Evolutionary conservation across 2,113 vertebrate species (phyloP).

Genomic region (Promerops cafer): DNA sequence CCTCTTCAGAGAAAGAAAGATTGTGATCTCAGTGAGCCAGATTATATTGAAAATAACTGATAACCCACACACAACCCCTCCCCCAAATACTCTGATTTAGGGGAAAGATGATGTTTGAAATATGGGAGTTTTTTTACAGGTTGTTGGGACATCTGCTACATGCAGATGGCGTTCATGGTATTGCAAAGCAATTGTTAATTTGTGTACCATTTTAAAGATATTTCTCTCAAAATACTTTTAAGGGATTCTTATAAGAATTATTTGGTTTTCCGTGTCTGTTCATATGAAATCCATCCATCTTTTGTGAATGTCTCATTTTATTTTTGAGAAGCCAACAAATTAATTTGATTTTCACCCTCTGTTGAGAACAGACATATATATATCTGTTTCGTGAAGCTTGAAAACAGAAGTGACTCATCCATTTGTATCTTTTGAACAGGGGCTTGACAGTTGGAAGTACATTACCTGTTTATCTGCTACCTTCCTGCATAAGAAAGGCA

Average conservation of each 20-base stretch:
- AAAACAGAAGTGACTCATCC: background rate
- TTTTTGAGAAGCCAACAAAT: background rate
- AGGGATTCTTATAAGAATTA: background rate
- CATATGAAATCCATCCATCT: background rate
- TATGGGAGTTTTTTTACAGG: background rate
- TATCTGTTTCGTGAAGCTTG: background rate
- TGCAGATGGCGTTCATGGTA: background rate
- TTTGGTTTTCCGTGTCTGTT: background rate
- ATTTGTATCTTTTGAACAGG: background rate
- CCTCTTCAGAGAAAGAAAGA: background rate
- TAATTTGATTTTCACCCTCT: background rate
- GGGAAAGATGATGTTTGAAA: background rate
- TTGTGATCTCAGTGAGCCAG: background rate
- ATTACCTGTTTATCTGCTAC: background rate
- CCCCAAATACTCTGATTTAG: background rate
- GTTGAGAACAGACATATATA: background rate
- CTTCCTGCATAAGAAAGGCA: background rate
- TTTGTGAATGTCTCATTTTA: background rate
- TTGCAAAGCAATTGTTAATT: background rate
- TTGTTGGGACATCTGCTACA: background rate
- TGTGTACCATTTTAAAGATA: background rate
- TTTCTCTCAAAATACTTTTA: background rate
- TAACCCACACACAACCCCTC: accelerated
- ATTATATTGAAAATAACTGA: background rate
- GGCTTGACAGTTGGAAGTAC: background rate